Evolutionary conservation across 2,113 vertebrate species (phyloP).

Genomic region (Oryzias woworae): DNA sequence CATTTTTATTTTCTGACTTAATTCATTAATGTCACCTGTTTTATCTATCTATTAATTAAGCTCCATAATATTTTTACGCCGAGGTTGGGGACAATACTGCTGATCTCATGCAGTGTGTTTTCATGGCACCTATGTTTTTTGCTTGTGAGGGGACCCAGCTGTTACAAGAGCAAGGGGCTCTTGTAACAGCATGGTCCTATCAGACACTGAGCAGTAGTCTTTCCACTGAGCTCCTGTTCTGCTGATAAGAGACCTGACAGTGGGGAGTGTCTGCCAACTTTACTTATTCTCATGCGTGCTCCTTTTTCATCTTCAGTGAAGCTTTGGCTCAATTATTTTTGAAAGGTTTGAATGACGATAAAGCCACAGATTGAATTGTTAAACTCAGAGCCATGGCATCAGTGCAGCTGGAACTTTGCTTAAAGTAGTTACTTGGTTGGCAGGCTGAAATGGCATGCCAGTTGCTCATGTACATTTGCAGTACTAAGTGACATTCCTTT

Average conservation of each 20-base stretch:
- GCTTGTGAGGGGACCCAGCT: constrained; percentile 43
- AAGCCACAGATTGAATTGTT: not conserved
- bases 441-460: constrained; percentile 21
- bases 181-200: constrained; percentile 62
- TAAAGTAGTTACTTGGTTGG: not conserved
- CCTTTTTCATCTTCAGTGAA: constrained; percentile 19
- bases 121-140: constrained; percentile 21
- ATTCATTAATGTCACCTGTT: not conserved
- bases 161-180: constrained; percentile 57
- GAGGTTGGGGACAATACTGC: constrained; percentile 2
- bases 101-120: not conserved
- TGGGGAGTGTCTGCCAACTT: constrained; percentile 53
- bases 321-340: not conserved
- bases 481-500: constrained; percentile 55
- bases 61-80: not conserved
- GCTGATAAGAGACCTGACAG: constrained; percentile 66
- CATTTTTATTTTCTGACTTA: too few relatives aligned
- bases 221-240: constrained; percentile 58
- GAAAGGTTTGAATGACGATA: not conserved
- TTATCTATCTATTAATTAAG: not conserved
- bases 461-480: constrained; percentile 36
- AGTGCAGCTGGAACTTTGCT: constrained; percentile 5
- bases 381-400: constrained; percentile 5
- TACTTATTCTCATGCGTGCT: constrained; percentile 16
- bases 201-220: constrained; percentile 63